These are phyloP conservation scores for Mobula hypostoma DNA, from an alignment of 2,113 vertebrate genomes.

Conservation along the genomic window DNA sequence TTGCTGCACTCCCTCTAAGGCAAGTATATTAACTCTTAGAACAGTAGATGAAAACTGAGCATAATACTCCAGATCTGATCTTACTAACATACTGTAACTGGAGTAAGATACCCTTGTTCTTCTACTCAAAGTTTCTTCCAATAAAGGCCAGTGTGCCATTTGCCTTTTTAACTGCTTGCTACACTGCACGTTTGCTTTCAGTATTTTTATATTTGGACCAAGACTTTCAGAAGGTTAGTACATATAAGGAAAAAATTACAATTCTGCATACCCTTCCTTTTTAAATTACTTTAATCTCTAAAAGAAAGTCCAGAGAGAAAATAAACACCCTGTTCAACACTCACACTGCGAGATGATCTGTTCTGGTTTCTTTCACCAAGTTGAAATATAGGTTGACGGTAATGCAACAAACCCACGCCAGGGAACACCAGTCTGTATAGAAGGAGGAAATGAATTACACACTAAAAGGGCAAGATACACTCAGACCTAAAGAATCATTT, in stretches of 20 bases:
- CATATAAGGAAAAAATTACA: neutral
- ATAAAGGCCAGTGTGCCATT: no score
- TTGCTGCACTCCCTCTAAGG: no score
- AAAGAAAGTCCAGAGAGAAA: neutral
- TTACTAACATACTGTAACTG: no score
- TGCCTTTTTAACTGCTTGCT: no score
- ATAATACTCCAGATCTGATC: no score
- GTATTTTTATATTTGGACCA: no score
- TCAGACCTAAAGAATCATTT: neutral
- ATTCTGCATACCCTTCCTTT: neutral
- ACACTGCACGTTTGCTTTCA: no score
- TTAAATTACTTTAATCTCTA: neutral
- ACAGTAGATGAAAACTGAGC: no score
- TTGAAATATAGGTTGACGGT: constrained; percentile 70
- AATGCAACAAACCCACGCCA: constrained; percentile 72
- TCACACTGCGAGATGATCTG: constrained; percentile 61
- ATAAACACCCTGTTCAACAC: constrained; percentile 40
- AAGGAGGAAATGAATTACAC: neutral
- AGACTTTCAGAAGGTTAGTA: neutral
- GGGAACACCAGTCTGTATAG: constrained; percentile 64
- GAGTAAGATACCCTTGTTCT: no score
- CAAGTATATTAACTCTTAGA: no score
- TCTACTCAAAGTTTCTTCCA: no score
- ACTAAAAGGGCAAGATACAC: constrained; percentile 11
- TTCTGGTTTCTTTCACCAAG: constrained; percentile 65